These are phyloP conservation scores for Alligator sinensis DNA, from an alignment of 2,113 vertebrate genomes.

Conservation along the genomic window DNA sequence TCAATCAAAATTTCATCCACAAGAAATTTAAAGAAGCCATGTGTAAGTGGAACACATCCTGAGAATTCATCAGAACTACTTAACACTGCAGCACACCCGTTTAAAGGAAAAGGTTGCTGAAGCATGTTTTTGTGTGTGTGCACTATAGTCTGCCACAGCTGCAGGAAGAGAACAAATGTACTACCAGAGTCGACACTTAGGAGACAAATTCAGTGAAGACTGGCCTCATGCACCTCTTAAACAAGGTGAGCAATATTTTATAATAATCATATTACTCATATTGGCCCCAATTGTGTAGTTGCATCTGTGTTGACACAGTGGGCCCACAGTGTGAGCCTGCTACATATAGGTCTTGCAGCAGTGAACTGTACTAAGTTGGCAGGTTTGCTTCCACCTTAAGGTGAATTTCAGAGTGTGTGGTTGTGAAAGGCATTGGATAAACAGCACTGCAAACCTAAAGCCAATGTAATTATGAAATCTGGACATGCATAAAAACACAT, in stretches of 20 bases:
- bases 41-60: neutral
- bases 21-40: constrained; percentile 24
- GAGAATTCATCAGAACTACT: neutral
- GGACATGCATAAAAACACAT: neutral
- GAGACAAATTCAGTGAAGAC: constrained; percentile 84
- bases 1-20: neutral
- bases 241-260: constrained; percentile 81
- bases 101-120: constrained; percentile 38
- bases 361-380: neutral
- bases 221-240: constrained; percentile 81
- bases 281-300: neutral
- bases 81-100: neutral
- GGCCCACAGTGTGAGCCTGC: neutral
- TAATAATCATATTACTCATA: neutral
- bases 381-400: neutral
- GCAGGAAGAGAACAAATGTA: constrained; percentile 90
- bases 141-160: constrained; percentile 79
- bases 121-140: constrained; percentile 39
- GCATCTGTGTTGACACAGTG: neutral
- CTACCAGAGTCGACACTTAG: constrained; percentile 90
- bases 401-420: neutral
- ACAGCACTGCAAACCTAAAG: neutral
- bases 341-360: neutral
- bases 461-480: neutral
- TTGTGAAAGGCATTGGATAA: neutral